Evolutionary conservation across 1,140 invertebrate genomes (phyloP).

Genomic region (Lineus longissimus): DNA sequence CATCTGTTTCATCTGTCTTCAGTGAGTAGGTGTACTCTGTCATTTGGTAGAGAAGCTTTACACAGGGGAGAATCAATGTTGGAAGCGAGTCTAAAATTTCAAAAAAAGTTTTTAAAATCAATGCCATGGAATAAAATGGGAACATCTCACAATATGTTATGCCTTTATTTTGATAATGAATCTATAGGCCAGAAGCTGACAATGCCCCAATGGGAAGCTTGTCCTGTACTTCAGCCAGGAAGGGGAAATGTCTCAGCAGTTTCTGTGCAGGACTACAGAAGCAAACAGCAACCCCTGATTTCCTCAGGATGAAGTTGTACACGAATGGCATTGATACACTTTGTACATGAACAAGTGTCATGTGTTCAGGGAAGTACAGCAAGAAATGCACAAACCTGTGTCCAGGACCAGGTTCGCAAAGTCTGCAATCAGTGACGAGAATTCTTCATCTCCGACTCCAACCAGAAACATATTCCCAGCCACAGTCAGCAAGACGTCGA

Average conservation of each 20-base stretch:
- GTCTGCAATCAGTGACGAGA: slow-evolving; percentile 16
- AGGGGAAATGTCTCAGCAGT: no score
- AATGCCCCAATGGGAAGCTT: no score
- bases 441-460: slow-evolving; percentile 23
- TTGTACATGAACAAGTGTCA: no score
- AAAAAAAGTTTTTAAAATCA: neutral
- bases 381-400: slow-evolving; percentile 7
- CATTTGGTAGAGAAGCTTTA: neutral
- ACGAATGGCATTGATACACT: no score
- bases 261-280: no score
- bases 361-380: no score
- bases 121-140: neutral
- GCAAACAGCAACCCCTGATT: no score
- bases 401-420: slow-evolving; percentile 16
- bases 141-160: neutral
- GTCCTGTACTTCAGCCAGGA: no score
- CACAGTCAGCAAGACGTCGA: slow-evolving; percentile 12
- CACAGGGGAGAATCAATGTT: neutral
- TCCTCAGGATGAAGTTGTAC: no score
- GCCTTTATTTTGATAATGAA: no score
- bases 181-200: no score
- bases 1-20: neutral
- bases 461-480: slow-evolving; percentile 25
- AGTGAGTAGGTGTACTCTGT: neutral
- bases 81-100: neutral